Conservation (phyloP, 30 jellyfish, hydroid and myxozoan species). For the Phacellophora camtschatica region DNA sequence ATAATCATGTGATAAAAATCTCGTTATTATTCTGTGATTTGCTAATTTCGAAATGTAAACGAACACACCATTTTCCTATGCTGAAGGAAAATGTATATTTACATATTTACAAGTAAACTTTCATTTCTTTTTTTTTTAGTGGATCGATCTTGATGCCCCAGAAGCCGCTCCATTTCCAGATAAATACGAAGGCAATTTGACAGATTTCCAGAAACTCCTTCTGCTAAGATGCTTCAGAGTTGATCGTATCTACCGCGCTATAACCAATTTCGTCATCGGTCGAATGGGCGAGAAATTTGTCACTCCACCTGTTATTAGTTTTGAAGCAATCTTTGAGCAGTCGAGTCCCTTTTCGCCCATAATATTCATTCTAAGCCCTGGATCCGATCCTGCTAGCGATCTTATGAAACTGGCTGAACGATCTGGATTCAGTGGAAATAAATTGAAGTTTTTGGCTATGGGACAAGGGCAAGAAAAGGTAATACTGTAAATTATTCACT, state of each 20-base stretch:
- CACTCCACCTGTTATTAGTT: conserved; percentile 94
- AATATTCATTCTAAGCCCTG: conserved; percentile 94
- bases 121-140: conserved; percentile 38
- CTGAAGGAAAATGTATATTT: too few species aligned
- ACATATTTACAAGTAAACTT: neutral
- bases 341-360: conserved; percentile 95
- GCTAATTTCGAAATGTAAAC: too few species aligned
- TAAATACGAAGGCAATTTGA: conserved; percentile 59
- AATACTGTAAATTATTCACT: too few species aligned
- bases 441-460: conserved; percentile 89
- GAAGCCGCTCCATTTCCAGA: conserved; percentile 77
- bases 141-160: conserved; percentile 84
- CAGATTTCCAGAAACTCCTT: conserved; percentile 83
- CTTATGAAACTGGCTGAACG: conserved; percentile 92
- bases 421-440: conserved; percentile 92
- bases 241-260: conserved; percentile 95
- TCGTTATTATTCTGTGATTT: too few species aligned
- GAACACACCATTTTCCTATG: too few species aligned
- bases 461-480: conserved; percentile 99
- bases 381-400: conserved; percentile 97
- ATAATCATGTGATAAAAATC: too few species aligned
- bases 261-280: conserved; percentile 79
- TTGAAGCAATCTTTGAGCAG: conserved; percentile 93
- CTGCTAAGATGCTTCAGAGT: conserved; percentile 88
- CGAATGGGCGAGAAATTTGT: conserved; percentile 92